Conservation (phyloP, 2,113 vertebrate species). For the Rhinopomastus cyanomelas region DNA sequence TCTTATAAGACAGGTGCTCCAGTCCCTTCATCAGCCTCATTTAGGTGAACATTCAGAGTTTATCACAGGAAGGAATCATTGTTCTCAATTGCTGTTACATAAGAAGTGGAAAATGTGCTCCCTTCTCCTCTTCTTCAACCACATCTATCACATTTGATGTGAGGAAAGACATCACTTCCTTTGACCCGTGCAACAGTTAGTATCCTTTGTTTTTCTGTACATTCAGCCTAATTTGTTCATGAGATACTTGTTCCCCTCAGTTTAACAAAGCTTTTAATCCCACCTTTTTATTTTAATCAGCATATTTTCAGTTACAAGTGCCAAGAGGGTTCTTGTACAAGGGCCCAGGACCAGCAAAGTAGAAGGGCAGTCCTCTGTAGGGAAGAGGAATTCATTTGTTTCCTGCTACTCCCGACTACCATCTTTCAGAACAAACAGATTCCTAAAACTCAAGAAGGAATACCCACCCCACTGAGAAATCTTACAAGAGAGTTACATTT, state of each 20-base stretch:
- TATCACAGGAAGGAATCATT: background rate
- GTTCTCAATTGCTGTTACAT: background rate
- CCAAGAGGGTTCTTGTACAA: background rate
- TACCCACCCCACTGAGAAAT: background rate
- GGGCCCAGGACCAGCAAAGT: background rate
- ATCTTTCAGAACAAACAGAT: background rate
- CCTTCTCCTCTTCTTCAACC: background rate
- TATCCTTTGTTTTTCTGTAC: slow-evolving; percentile 34
- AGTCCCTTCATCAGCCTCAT: too few relatives aligned
- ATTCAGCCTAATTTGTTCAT: slow-evolving; percentile 20
- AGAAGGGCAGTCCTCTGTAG: background rate
- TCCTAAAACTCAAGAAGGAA: background rate
- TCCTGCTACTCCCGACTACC: background rate
- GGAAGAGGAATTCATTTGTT: background rate
- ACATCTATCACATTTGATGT: background rate
- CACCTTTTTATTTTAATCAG: background rate
- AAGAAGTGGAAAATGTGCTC: background rate
- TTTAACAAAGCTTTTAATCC: background rate
- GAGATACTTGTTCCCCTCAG: slow-evolving; percentile 14
- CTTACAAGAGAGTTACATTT: background rate
- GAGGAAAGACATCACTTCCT: slow-evolving; percentile 27
- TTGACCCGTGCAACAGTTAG: slow-evolving; percentile 19
- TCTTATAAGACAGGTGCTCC: too few relatives aligned
- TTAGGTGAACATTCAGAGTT: too few relatives aligned
- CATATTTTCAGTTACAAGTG: background rate